A percentile compares a stretch with the other conserved stretches of the same genome.
phyloP scores from a whole-genome alignment of 1,140 invertebrate genomes.

The Notospermus geniculatus region DNA sequence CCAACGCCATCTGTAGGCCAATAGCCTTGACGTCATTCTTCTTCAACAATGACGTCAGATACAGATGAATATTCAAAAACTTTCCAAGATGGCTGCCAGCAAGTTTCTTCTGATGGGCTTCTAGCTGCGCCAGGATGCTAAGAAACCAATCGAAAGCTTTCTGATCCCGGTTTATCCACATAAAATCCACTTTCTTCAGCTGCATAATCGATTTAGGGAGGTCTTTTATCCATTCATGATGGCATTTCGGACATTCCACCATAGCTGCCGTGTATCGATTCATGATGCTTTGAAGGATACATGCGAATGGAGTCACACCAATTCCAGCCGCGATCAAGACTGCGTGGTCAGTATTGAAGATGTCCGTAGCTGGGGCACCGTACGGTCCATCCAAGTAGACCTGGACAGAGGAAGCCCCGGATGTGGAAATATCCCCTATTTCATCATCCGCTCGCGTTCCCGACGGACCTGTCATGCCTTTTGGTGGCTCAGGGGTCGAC shows the following conservation, averaged over 20 bases:
- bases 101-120: conserved; percentile 88
- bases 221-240: conserved; percentile 77
- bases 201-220: conserved; percentile 62
- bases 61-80: conserved; percentile 84
- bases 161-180: conserved; percentile 96
- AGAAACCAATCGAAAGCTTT: conserved; percentile 97
- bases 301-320: conserved; percentile 95
- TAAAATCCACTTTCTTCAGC: conserved; percentile 91
- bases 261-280: conserved; percentile 82
- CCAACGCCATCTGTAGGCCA: conserved; percentile 84
- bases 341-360: conserved; percentile 90
- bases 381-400: conserved; percentile 93
- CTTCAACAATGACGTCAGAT: conserved; percentile 89
- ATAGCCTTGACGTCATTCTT: conserved; percentile 93
- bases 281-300: conserved; percentile 91
- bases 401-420: conserved; percentile 35
- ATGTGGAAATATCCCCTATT: no score
- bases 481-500: no score
- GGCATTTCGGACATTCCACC: conserved; percentile 81
- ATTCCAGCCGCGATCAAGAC: conserved; percentile 93
- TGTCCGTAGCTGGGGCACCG: conserved; percentile 89
- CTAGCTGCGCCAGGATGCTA: conserved; percentile 84
- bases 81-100: conserved; percentile 58
- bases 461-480: no score
- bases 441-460: no score